Base-by-base conservation (phyloP, 2,113 vertebrate genomes). In the Dolichallabes microphthalmus region DNA sequence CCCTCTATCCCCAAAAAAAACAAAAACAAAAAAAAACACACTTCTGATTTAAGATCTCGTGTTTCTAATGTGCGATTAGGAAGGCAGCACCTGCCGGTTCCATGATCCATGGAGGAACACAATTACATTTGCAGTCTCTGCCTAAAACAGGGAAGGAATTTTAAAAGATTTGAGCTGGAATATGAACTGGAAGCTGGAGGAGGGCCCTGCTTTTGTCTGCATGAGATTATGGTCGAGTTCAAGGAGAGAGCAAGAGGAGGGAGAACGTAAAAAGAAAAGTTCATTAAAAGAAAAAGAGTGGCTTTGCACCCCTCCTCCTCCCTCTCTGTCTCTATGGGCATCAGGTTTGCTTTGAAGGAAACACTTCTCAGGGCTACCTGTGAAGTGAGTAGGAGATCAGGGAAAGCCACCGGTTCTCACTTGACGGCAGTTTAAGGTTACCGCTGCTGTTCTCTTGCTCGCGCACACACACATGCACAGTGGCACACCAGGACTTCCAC, bases 351-450 rank as follows among this genome's bases (percentile, higher is more conserved):
- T 83, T 71, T 87, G 39, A 86, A 58, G 22, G 32, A 77, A 85
- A 80, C 17, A 58, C 77, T 52, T 90, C 87, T 84, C 84, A 88
- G 80, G 60, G 78, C 69, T 86, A 90, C 89, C 87, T 88, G 86
- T 55, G 83, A 90, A 87, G 80, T 80, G 80, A 84, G 78, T 74
- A n/a, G 63, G 66, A 83, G 86, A 88, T 90, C 73, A 78, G 86
- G 85, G 84, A 88, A 87, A 86, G 25, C 75, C 74, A 57, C 68
- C 52, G 25, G 85, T 87, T 83, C 87, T 82, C 82, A 88, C 53
- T 85, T 79, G 78, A 84, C 52, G 57, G 64, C 55, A 82, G 86
- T 87, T 82, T 88, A 71, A 84, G 87, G 86, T 90, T 86, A 87
- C 83, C 12, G 19, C 57, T 81, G 76, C 79, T 80, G 79, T 82